Evolutionary conservation across 2,113 vertebrate genomes (phyloP).

Genomic region (Pangasianodon hypophthalmus): DNA sequence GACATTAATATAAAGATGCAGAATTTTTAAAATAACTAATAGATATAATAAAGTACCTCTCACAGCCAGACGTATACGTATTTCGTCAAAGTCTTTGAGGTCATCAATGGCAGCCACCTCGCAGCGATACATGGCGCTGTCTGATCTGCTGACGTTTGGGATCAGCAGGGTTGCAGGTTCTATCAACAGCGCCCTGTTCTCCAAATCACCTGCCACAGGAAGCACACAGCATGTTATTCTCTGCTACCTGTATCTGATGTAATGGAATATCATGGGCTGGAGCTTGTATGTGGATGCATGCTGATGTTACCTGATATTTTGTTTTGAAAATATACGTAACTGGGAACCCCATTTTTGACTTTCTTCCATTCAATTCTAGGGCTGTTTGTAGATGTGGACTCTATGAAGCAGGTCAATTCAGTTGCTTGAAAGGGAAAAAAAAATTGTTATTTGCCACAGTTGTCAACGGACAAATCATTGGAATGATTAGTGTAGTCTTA

Average conservation of each 20-base stretch:
- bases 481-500: slow-evolving; percentile 2
- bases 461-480: slow-evolving; percentile 21
- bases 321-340: slow-evolving; percentile 90
- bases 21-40: neutral
- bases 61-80: slow-evolving; percentile 89
- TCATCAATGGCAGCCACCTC: slow-evolving; percentile 91
- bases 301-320: slow-evolving; percentile 85
- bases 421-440: slow-evolving; percentile 74
- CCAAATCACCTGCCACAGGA: slow-evolving; percentile 81
- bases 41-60: slow-evolving; percentile 76
- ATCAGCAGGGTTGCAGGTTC: slow-evolving; percentile 89
- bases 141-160: slow-evolving; percentile 84
- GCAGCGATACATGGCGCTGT: slow-evolving; percentile 91
- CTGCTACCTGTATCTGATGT: neutral
- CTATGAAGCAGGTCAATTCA: slow-evolving; percentile 93
- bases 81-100: slow-evolving; percentile 89
- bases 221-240: slow-evolving; percentile 52
- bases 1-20: neutral
- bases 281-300: neutral
- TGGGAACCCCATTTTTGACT: slow-evolving; percentile 84
- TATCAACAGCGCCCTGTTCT: slow-evolving; percentile 82
- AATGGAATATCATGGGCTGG: neutral
- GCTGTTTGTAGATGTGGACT: slow-evolving; percentile 86
- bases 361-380: slow-evolving; percentile 99
- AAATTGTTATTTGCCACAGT: neutral